Percentiles rank a stretch among this genome's conserved stretches.
phyloP scores from a whole-genome alignment of 1,140 invertebrate species.

The Drosophila sulfurigaster region DNA sequence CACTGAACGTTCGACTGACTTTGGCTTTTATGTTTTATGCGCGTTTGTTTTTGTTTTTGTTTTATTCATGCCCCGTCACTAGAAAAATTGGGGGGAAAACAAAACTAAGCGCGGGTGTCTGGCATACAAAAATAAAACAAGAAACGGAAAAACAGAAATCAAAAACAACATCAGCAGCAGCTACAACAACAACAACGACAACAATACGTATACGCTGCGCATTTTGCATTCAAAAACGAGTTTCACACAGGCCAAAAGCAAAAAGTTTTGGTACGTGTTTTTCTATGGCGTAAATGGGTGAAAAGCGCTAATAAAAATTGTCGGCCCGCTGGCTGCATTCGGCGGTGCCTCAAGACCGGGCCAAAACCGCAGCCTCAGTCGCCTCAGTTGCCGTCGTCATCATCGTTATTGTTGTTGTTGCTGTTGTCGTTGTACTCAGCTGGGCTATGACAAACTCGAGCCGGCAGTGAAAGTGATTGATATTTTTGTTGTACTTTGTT shows the following conservation, averaged over 20 bases:
- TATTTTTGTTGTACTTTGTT: constrained; percentile 49
- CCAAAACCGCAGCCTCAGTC: constrained; percentile 23
- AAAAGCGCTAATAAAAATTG: constrained; percentile 75
- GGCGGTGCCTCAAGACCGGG: constrained; percentile 19
- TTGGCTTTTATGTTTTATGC: constrained; percentile 29
- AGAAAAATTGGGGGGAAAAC: constrained; percentile 1
- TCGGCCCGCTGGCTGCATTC: constrained; percentile 36
- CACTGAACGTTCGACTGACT: constrained; percentile 66
- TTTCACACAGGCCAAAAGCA: constrained; percentile 50
- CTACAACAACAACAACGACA: not conserved
- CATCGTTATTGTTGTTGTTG: not conserved
- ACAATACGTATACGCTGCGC: constrained; percentile 44
- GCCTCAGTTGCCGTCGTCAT: not conserved
- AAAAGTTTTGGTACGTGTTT: constrained; percentile 63
- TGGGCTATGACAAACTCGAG: constrained; percentile 59
- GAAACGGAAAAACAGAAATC: constrained; percentile 12
- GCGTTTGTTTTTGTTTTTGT: not conserved
- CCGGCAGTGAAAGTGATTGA: constrained; percentile 77
- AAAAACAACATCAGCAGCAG: constrained; percentile 6
- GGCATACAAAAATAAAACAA: constrained; percentile 31
- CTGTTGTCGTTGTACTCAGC: constrained; percentile 30
- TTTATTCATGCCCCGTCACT: constrained; percentile 31
- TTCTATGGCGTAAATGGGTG: constrained; percentile 66
- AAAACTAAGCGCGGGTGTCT: constrained; percentile 55
- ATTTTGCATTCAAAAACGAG: constrained; percentile 72